phyloP scores from a whole-genome alignment of 1,140 invertebrate species.

The Scaptomyza graminum region DNA sequence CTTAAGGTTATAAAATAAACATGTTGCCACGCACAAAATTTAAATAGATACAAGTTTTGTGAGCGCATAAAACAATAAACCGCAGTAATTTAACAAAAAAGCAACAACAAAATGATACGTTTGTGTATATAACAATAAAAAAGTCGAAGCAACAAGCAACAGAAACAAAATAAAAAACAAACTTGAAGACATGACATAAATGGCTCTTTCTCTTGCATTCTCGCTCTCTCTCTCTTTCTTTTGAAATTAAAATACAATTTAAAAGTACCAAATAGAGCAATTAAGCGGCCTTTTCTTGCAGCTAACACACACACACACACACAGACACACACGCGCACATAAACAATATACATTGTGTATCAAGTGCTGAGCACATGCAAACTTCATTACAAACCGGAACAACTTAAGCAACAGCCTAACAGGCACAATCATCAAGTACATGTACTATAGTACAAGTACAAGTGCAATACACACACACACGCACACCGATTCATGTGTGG shows the following conservation, averaged over 20 bases:
- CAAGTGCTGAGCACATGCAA: slow-evolving; percentile 41
- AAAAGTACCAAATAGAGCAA: slow-evolving; percentile 77
- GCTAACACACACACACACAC: slow-evolving; percentile 17
- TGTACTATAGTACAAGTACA: slow-evolving; percentile 16
- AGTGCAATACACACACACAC: slow-evolving; percentile 31
- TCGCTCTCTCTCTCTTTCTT: slow-evolving; percentile 10
- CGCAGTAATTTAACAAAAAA: slow-evolving; percentile 64
- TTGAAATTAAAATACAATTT: slow-evolving; percentile 80
- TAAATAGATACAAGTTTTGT: slow-evolving; percentile 82
- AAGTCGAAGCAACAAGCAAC: slow-evolving; percentile 1
- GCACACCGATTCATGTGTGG: slow-evolving; percentile 25
- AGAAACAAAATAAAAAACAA: slow-evolving; percentile 31
- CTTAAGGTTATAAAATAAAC: slow-evolving; percentile 83
- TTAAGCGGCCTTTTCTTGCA: slow-evolving; percentile 61
- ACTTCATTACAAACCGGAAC: slow-evolving; percentile 54
- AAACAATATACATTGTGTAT: slow-evolving; percentile 11
- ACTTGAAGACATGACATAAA: slow-evolving; percentile 22
- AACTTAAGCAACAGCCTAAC: slow-evolving; percentile 45
- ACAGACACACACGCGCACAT: neutral
- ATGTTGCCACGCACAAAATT: slow-evolving; percentile 83
- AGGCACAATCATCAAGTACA: slow-evolving; percentile 38
- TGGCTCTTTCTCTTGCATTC: neutral
- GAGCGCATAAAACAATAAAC: slow-evolving; percentile 80
- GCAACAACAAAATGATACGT: slow-evolving; percentile 14
- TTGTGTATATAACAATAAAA: slow-evolving; percentile 10